These are phyloP conservation scores for Anthopleura sola DNA, from an alignment of 64 coral and sea anemone species.

Conservation along the genomic window DNA sequence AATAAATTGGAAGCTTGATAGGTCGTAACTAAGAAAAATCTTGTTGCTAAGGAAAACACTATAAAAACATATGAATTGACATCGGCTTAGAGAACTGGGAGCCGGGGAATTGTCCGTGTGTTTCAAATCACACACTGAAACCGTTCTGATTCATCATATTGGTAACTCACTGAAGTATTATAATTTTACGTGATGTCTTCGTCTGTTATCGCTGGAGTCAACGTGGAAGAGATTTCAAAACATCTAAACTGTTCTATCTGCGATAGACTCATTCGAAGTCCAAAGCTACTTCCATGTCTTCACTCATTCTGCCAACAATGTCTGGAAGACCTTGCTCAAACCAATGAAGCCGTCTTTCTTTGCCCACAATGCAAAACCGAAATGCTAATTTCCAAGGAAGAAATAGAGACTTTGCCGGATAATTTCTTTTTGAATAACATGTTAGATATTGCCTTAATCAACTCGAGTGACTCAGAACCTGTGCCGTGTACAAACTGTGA, in stretches of 20 bases:
- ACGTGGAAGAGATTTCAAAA: conserved; percentile 75
- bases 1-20: not conserved
- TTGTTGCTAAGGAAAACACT: not conserved
- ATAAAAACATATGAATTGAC: not conserved
- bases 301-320: conserved; percentile 88
- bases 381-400: conserved; percentile 50
- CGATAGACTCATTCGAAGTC: conserved; percentile 65
- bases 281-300: conserved; percentile 80
- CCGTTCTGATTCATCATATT: not conserved
- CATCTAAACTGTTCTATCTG: conserved; percentile 78
- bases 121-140: not conserved
- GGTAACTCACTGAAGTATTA: not conserved
- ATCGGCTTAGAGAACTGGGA: not conserved
- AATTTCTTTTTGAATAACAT: conserved; percentile 92
- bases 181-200: conserved; percentile 36
- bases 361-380: conserved; percentile 84
- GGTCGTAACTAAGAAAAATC: not conserved
- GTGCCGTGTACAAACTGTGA: conserved; percentile 85
- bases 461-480: conserved; percentile 52
- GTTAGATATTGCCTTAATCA: conserved; percentile 83
- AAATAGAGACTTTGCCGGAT: conserved; percentile 47
- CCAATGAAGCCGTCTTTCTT: conserved; percentile 28
- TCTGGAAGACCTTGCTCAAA: conserved; percentile 36
- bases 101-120: not conserved
- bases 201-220: conserved; percentile 68